These are phyloP conservation scores for Cassiopea xamachana DNA, from an alignment of 30 jellyfish, hydroid and myxozoan species.

Conservation along the genomic window DNA sequence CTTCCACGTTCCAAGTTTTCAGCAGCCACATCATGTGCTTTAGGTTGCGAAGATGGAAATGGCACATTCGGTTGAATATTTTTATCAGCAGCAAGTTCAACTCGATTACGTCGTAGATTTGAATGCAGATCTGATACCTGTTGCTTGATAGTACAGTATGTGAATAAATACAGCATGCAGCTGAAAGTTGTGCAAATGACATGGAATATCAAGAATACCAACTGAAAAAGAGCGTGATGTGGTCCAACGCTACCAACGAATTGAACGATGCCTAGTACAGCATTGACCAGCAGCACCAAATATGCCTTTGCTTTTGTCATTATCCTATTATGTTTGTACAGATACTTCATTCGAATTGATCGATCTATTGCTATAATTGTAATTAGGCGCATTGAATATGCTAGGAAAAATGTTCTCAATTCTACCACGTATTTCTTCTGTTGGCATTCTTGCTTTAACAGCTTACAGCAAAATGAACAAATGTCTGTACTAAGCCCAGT, in stretches of 20 bases:
- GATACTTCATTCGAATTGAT: background rate
- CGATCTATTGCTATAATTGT: conserved; percentile 1
- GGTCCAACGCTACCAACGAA: background rate
- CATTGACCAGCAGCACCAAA: background rate
- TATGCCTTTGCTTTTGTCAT: background rate
- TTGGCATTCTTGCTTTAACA: background rate
- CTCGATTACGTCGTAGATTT: background rate
- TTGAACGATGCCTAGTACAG: background rate
- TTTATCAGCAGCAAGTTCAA: background rate
- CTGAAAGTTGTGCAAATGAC: background rate
- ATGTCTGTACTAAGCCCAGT: background rate
- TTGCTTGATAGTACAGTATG: background rate
- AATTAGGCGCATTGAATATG: conserved; percentile 6
- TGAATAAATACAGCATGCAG: background rate
- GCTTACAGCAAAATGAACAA: background rate
- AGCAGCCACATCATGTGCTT: background rate
- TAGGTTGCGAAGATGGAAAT: no score
- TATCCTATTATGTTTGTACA: background rate
- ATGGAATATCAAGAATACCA: background rate
- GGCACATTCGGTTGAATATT: background rate
- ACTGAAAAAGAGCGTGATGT: background rate
- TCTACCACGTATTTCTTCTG: background rate
- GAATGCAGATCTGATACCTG: background rate
- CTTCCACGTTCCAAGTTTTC: background rate
- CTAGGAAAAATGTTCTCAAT: background rate